Evolutionary conservation across 2,113 vertebrate genomes (phyloP).

Genomic region (Scolopax mira): DNA sequence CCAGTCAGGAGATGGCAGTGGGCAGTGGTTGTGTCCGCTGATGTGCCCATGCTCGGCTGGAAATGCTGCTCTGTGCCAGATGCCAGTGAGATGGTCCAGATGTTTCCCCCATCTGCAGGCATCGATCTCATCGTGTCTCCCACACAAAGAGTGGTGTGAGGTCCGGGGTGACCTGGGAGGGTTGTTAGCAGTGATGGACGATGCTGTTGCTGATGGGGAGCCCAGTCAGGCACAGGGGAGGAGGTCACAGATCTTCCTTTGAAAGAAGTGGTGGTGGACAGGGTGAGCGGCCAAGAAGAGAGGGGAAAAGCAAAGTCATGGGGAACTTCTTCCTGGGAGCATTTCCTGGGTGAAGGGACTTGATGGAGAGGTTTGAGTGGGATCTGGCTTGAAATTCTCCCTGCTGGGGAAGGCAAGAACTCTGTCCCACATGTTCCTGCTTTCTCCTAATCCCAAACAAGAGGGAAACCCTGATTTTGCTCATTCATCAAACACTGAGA

Average conservation of each 20-base stretch:
- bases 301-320: not conserved
- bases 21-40: not conserved
- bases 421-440: not conserved
- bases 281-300: not conserved
- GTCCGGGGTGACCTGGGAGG: not conserved
- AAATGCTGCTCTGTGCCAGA: not conserved
- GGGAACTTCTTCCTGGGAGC: not conserved
- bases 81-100: slow-evolving; percentile 42
- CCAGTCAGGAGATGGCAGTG: not conserved
- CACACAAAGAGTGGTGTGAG: fast-evolving
- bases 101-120: slow-evolving; percentile 12
- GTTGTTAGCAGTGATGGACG: fast-evolving
- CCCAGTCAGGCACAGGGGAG: fast-evolving
- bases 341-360: fast-evolving
- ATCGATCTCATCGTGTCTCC: fast-evolving
- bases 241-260: not conserved
- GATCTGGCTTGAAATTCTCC: not conserved
- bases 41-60: not conserved
- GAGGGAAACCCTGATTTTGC: not conserved
- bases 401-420: not conserved
- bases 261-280: fast-evolving
- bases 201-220: not conserved
- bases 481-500: not conserved
- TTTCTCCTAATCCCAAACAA: not conserved
- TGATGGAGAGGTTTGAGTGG: not conserved